Base-by-base conservation (phyloP, 1,140 invertebrate species). In the Orussus abietinus region DNA sequence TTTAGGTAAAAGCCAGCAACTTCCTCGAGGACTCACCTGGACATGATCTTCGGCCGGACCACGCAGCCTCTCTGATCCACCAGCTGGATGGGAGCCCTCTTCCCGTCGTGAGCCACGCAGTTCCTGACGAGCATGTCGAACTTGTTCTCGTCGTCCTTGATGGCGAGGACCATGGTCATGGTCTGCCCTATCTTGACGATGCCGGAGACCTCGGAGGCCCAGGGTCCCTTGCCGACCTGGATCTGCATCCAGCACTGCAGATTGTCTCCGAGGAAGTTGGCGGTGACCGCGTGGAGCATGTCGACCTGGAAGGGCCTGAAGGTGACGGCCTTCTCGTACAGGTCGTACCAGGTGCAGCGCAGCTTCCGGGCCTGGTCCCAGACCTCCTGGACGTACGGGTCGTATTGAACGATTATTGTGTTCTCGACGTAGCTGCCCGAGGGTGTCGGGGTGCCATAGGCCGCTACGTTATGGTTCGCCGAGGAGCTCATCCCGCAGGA, bases 231-330 rank as follows among this genome's bases (percentile, higher is more conserved):
- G 17, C 92, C 92, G 13, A 92, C 89, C 69, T 95, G 91, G 48
- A 95, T 93, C 68, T 94, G 91, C 90, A 94, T 94, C 91, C 91
- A 95, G 66, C 91, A 95, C 64, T 93, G 90, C 37, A 95, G 75
- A 69, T 95, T 95, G 72, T 95, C 92, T 10, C 92, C 92, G 45
- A 94, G 77, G 78, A 95, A 95, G 75, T 95, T 94, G 11, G 91
- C 90, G 0, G 90, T 92, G 14, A 94, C 90, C 0, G 91, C 91
- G 60, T 95, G 88, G 45, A 95, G 61, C 88, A 92, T 94, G 64
- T 95, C 91, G 12, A 95, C 91, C 75, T 90, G 87, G 82, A 93
- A 95, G 14, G 91, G 91, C 54, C 90, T 77, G 75, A 95, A 94
- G 6, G 91, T 92, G 15, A 95, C 91, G 1, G 89, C 86, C 66